Conservation (phyloP, 1,140 invertebrate species). For the Tetranychus urticae region DNA sequence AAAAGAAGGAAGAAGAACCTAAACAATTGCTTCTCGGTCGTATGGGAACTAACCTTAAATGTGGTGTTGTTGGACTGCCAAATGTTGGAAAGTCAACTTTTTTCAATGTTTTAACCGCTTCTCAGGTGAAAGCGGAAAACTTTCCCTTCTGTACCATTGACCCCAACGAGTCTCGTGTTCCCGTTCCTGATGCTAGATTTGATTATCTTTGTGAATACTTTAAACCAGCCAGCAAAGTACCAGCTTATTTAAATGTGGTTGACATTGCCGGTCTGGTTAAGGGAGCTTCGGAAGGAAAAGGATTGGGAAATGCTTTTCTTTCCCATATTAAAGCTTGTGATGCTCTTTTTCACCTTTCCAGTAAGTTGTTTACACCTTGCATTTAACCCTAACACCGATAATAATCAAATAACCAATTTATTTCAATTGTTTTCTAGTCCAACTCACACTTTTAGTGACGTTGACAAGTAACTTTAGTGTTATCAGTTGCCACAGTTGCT, state of each 20-base stretch:
- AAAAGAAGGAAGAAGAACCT: slow-evolving; percentile 64
- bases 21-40: slow-evolving; percentile 74
- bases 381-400: too few relatives aligned
- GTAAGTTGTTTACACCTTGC: slow-evolving; percentile 31
- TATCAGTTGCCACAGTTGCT: too few relatives aligned
- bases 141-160: slow-evolving; percentile 99
- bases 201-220: slow-evolving; percentile 80
- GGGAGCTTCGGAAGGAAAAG: slow-evolving; percentile 90
- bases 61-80: slow-evolving; percentile 81
- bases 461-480: too few relatives aligned
- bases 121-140: slow-evolving; percentile 83
- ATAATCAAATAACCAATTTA: too few relatives aligned
- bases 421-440: too few relatives aligned
- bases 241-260: slow-evolving; percentile 74
- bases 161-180: slow-evolving; percentile 98
- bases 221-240: slow-evolving; percentile 87
- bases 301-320: slow-evolving; percentile 91
- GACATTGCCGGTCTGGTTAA: slow-evolving; percentile 97
- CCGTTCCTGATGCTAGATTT: slow-evolving; percentile 84
- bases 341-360: slow-evolving; percentile 89
- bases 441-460: too few relatives aligned
- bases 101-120: slow-evolving; percentile 96
- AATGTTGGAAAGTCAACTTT: slow-evolving; percentile 99
- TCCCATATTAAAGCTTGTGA: slow-evolving; percentile 97
- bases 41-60: slow-evolving; percentile 87